Conservation (phyloP, 2,888 invertebrate species). For the Auanema freiburgensis region DNA sequence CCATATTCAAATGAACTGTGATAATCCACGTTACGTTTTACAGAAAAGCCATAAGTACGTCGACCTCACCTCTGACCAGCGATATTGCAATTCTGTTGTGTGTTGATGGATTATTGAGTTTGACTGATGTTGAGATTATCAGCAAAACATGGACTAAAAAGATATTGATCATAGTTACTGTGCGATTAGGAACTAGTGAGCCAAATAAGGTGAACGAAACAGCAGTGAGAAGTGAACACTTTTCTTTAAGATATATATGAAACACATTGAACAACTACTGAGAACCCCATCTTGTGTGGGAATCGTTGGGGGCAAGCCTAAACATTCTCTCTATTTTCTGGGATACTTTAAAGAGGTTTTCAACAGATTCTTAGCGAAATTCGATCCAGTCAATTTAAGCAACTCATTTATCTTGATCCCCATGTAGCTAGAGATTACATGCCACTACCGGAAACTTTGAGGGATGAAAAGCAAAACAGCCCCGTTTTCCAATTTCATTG, state of each 20-base stretch:
- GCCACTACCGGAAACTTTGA: conserved; percentile 24
- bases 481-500: conserved; percentile 31
- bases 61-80: conserved; percentile 35
- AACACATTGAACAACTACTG: conserved; percentile 79
- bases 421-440: conserved; percentile 84
- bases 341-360: conserved; percentile 76
- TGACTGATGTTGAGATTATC: conserved; percentile 34
- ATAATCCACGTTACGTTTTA: conserved; percentile 8
- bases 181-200: conserved; percentile 47
- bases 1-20: no score
- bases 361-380: neutral
- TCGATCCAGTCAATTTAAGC: conserved; percentile 62
- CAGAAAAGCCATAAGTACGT: conserved; percentile 41
- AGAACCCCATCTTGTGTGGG: conserved; percentile 83
- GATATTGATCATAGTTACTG: conserved; percentile 44
- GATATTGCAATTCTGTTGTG: conserved; percentile 38
- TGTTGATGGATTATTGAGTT: conserved; percentile 43
- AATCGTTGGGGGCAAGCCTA: conserved; percentile 87
- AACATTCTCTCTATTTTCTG: conserved; percentile 88
- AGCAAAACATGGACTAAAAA: conserved; percentile 51
- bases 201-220: conserved; percentile 45
- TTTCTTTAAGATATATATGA: conserved; percentile 73
- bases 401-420: conserved; percentile 87
- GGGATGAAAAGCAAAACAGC: neutral
- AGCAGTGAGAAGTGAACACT: neutral